Conservation (phyloP, 2,888 invertebrate genomes). For the Cataglyphis rosenhaueri region DNA sequence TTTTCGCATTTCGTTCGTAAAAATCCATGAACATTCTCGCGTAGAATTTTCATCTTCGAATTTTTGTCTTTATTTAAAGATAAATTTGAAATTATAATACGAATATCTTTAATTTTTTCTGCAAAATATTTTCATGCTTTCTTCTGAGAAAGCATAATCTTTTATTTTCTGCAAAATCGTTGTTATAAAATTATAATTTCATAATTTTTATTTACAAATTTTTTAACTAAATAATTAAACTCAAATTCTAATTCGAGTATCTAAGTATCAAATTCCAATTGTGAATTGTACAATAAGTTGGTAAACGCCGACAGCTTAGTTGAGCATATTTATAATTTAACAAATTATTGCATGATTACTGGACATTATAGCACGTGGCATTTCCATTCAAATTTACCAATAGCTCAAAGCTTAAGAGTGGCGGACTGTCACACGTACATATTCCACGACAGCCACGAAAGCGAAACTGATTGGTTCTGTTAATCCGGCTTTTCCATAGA, state of each 20-base stretch:
- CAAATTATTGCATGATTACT: constrained; percentile 32
- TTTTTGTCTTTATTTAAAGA: neutral
- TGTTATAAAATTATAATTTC: neutral
- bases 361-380: constrained; percentile 23
- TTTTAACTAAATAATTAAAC: neutral
- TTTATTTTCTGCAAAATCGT: neutral
- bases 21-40: constrained; percentile 3
- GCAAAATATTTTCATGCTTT: neutral
- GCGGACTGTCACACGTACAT: constrained; percentile 27
- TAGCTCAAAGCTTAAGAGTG: constrained; percentile 27
- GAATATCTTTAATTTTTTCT: neutral
- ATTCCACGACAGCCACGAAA: constrained; percentile 52
- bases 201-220: neutral
- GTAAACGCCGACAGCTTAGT: neutral
- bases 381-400: constrained; percentile 35
- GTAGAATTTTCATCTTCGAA: neutral
- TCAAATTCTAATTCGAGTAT: neutral
- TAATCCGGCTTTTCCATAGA: constrained; percentile 72
- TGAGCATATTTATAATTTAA: constrained; percentile 32
- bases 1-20: constrained; percentile 31
- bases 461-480: constrained; percentile 72
- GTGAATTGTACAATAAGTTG: neutral
- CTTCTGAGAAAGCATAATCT: neutral
- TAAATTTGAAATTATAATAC: neutral
- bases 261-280: neutral